A percentile compares a stretch with the other conserved stretches of the same genome.
These are phyloP conservation scores for Prochilodus magdalenae DNA, from an alignment of 2,113 vertebrate genomes.

Conservation along the genomic window DNA sequence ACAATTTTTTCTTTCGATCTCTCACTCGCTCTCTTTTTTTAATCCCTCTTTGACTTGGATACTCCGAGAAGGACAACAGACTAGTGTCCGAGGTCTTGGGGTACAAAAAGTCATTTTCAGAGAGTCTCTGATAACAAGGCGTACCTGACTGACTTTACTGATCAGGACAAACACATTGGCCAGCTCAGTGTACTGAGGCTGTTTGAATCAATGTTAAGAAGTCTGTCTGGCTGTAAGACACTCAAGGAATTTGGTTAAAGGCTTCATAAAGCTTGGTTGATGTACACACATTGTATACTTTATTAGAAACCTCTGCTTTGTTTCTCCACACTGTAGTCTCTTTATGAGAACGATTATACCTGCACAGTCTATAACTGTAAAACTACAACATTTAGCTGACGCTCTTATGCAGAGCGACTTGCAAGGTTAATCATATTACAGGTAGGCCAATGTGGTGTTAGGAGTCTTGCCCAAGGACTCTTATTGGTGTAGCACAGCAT, in stretches of 20 bases:
- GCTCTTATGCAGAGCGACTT: too few species aligned
- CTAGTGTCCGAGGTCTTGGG: slow-evolving; percentile 36
- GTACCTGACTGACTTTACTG: slow-evolving; percentile 18
- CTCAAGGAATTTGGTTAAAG: not conserved
- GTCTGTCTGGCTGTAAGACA: not conserved
- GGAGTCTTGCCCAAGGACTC: too few species aligned
- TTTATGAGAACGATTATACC: too few species aligned
- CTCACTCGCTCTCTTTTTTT: slow-evolving; percentile 42
- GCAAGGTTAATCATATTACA: too few species aligned
- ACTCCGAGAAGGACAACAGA: slow-evolving; percentile 35
- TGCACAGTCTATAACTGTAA: too few species aligned
- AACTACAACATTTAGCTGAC: too few species aligned
- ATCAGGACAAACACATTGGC: not conserved
- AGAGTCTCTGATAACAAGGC: slow-evolving; percentile 13
- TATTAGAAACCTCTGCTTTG: not conserved
- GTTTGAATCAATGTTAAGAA: not conserved
- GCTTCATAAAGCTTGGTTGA: not conserved
- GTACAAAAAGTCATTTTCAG: slow-evolving; percentile 30
- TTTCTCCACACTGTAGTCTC: too few species aligned
- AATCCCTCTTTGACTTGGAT: slow-evolving; percentile 49
- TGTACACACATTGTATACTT: not conserved
- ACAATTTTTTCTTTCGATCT: slow-evolving; percentile 64
- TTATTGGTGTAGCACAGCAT: too few species aligned
- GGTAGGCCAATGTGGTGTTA: too few species aligned
- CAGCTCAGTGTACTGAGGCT: not conserved